phyloP scores from a whole-genome alignment of 1,140 invertebrate genomes.

The Lepidurus apus region DNA sequence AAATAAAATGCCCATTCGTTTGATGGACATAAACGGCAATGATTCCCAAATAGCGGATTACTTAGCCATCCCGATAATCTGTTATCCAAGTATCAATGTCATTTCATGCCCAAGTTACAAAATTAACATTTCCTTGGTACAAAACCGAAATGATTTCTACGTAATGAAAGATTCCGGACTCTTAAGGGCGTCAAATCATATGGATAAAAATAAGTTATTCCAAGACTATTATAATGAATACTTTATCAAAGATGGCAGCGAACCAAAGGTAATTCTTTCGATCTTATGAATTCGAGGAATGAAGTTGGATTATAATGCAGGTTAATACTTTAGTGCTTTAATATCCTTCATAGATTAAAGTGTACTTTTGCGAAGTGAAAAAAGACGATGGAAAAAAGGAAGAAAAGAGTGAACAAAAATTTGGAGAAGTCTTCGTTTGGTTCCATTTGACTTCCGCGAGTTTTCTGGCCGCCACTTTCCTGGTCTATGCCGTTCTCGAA shows the following conservation, averaged over 20 bases:
- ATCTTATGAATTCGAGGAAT: neutral
- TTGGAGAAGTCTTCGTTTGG: neutral
- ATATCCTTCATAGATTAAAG: neutral
- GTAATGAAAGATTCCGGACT: neutral
- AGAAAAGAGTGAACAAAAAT: neutral
- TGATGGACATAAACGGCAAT: neutral
- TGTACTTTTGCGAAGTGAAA: neutral
- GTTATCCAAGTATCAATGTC: neutral
- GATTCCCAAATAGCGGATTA: neutral
- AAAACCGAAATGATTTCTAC: neutral
- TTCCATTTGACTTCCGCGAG: constrained; percentile 34
- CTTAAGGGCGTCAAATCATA: neutral
- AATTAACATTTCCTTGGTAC: neutral
- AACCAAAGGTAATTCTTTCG: neutral
- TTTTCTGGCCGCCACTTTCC: constrained; percentile 35
- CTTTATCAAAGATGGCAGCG: neutral
- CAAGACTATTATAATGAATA: neutral
- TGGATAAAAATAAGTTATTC: neutral
- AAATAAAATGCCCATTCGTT: neutral
- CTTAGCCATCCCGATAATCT: neutral
- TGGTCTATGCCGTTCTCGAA: constrained; percentile 36
- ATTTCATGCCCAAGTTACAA: neutral
- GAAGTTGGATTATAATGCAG: no score
- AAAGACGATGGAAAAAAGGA: no score
- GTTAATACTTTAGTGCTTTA: neutral